Percentiles rank a stretch among this genome's conserved stretches.
phyloP scores from a whole-genome alignment of 2,888 invertebrate species.

The Augochlorella aurata region DNA sequence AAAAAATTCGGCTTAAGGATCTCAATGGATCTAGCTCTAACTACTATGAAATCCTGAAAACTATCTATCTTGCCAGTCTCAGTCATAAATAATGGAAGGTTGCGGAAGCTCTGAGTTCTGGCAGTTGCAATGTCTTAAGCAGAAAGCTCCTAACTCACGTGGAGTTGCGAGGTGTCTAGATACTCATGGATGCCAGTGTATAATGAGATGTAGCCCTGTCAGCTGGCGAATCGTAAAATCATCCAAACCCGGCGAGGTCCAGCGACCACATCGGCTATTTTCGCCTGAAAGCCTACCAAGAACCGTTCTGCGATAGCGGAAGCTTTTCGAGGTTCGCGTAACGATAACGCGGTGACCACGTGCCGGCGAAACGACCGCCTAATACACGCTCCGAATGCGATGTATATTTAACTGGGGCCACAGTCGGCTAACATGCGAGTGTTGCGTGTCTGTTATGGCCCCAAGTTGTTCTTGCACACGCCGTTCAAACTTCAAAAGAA shows the following conservation, averaged over 20 bases:
- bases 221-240: constrained; percentile 49
- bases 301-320: constrained; percentile 50
- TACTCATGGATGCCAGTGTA: no score
- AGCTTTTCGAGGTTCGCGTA: constrained; percentile 23
- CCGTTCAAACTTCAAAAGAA: neutral
- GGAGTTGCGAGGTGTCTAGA: no score
- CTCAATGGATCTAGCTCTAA: no score
- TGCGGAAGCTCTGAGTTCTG: no score
- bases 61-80: no score
- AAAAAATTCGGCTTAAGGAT: no score
- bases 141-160: no score
- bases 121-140: no score
- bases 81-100: no score
- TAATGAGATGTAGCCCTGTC: constrained; percentile 9
- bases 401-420: constrained; percentile 28
- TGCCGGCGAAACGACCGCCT: constrained; percentile 10
- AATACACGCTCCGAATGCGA: constrained; percentile 5
- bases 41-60: no score
- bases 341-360: constrained; percentile 35
- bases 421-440: neutral
- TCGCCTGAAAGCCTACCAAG: constrained; percentile 31
- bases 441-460: constrained; percentile 2
- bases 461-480: neutral
- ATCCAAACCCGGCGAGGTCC: constrained; percentile 20
- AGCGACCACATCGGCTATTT: constrained; percentile 49